A percentile compares a stretch with the other conserved stretches of the same genome.
Evolutionary conservation across 2,888 invertebrate species (phyloP).

Genomic region (Pachydiplax longipennis): DNA sequence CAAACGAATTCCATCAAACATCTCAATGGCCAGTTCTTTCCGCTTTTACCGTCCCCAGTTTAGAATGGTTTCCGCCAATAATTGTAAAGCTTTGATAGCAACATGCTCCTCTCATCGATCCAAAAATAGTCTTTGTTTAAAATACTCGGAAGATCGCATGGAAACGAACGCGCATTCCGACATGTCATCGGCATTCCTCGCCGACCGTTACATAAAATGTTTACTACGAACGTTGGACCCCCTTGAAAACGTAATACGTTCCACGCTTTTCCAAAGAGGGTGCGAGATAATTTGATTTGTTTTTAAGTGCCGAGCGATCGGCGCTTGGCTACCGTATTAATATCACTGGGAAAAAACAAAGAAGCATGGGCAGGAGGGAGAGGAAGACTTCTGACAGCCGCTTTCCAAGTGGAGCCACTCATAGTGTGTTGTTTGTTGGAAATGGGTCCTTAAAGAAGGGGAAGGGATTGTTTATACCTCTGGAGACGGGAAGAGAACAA

Average conservation of each 20-base stretch:
- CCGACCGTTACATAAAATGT: too few species aligned
- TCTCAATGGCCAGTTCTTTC: too few species aligned
- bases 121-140: too few species aligned
- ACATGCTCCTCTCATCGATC: too few species aligned
- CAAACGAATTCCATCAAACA: too few species aligned
- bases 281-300: neutral
- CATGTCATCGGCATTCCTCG: too few species aligned
- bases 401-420: neutral
- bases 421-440: neutral
- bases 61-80: too few species aligned
- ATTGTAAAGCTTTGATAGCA: too few species aligned
- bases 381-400: neutral
- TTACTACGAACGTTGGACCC: neutral
- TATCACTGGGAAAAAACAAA: neutral
- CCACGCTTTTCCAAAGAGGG: neutral
- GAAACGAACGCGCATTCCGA: too few species aligned
- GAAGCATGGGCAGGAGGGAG: neutral
- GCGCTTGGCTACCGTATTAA: neutral
- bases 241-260: neutral
- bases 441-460: neutral
- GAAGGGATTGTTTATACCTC: constrained; percentile 13
- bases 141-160: too few species aligned
- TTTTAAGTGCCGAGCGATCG: neutral
- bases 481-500: neutral
- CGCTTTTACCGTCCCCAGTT: too few species aligned